These are phyloP conservation scores for Dasyurus viverrinus DNA, from an alignment of 2,113 vertebrate species.

Conservation along the genomic window DNA sequence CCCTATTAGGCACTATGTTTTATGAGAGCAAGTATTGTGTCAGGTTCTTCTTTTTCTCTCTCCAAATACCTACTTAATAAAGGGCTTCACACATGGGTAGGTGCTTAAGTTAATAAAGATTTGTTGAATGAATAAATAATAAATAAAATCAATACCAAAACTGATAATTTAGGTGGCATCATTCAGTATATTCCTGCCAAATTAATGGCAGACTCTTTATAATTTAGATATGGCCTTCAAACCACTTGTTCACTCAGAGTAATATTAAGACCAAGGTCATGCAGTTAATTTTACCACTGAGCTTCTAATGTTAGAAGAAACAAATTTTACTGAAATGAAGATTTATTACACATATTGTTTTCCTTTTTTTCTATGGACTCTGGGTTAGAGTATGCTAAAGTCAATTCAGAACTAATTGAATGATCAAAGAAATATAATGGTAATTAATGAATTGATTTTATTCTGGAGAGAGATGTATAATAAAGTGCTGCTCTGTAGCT, in stretches of 20 bases:
- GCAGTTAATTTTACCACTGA: constrained; percentile 13
- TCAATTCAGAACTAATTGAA: not conserved
- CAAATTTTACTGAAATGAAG: constrained; percentile 15
- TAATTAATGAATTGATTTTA: not conserved
- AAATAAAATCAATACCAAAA: constrained; percentile 35
- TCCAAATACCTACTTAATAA: not conserved
- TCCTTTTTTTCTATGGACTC: not conserved
- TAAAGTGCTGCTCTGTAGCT: not conserved
- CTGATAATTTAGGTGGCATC: not conserved
- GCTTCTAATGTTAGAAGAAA: not conserved
- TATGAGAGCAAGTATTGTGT: not conserved
- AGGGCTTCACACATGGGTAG: not conserved
- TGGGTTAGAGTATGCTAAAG: not conserved
- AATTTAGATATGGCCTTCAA: constrained; percentile 4
- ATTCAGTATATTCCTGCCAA: not conserved
- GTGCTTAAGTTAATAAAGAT: not conserved
- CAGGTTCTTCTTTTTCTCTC: not conserved
- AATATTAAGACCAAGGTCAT: not conserved
- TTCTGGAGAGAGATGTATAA: not conserved
- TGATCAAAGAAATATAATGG: not conserved
- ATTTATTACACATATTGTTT: not conserved
- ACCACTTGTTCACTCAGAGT: constrained; percentile 26
- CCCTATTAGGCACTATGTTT: not conserved
- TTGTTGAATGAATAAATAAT: not conserved
- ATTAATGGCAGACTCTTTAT: not conserved